Evolutionary conservation across 2,888 invertebrate genomes (phyloP).

Genomic region (Nomada lathburiana): DNA sequence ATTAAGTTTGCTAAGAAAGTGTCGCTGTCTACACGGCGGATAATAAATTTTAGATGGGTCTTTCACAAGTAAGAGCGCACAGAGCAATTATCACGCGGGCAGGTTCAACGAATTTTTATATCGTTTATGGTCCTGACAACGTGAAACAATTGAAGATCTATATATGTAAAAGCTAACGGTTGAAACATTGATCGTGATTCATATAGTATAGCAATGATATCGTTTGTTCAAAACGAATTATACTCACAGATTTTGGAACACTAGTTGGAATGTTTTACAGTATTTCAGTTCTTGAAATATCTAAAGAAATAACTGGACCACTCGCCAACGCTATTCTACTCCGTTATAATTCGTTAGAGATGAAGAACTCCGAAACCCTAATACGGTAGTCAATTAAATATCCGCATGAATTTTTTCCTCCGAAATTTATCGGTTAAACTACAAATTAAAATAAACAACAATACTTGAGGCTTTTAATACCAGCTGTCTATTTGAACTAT

Average conservation of each 20-base stretch:
- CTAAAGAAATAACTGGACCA: constrained; percentile 1
- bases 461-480: no score
- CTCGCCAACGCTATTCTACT: neutral
- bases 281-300: neutral
- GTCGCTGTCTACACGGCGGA: neutral
- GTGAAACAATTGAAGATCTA: constrained; percentile 43
- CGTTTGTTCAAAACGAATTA: constrained; percentile 1
- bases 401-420: no score
- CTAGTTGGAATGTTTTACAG: neutral
- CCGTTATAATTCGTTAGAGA: neutral
- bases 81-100: no score
- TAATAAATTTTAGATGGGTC: no score
- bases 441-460: no score
- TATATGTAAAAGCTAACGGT: constrained; percentile 42
- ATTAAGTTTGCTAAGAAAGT: neutral
- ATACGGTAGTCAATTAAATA: neutral
- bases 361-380: constrained; percentile 1
- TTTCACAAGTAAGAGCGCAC: no score
- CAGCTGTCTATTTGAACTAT: neutral
- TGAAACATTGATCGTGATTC: constrained; percentile 51
- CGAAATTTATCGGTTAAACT: no score
- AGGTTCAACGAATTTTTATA: constrained; percentile 18
- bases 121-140: constrained; percentile 24
- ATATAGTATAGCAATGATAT: constrained; percentile 30
- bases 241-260: constrained; percentile 7